phyloP scores from a whole-genome alignment of 2,797 vertebrate genomes.

The Eutrigla gurnardus region DNA sequence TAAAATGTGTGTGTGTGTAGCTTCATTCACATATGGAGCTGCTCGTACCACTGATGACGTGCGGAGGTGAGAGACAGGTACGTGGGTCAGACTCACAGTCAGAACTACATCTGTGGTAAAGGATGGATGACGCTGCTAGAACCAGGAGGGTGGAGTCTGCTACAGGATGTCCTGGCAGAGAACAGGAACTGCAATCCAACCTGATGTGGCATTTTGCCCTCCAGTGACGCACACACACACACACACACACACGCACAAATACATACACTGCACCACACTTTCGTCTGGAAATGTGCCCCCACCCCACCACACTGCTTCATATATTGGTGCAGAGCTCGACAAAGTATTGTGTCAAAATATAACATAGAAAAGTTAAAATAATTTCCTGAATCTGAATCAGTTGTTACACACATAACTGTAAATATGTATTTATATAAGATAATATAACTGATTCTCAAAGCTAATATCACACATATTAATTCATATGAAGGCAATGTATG shows the following conservation, averaged over 20 bases:
- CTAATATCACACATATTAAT: background rate
- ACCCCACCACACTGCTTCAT: background rate
- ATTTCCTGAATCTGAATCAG: background rate
- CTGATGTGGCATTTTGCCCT: slow-evolving; percentile 31
- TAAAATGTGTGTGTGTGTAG: slow-evolving; percentile 20
- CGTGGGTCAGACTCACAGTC: slow-evolving; percentile 4
- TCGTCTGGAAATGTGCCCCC: slow-evolving; percentile 10
- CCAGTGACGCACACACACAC: background rate
- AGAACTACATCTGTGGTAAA: background rate
- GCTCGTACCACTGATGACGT: slow-evolving; percentile 34
- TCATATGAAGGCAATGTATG: no score
- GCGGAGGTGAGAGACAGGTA: background rate
- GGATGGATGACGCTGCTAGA: background rate
- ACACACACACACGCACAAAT: slow-evolving; percentile 4
- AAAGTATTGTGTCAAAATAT: background rate
- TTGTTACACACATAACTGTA: background rate
- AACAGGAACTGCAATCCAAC: slow-evolving; percentile 18
- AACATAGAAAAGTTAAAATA: background rate
- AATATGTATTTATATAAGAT: background rate
- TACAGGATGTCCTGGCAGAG: slow-evolving; percentile 23
- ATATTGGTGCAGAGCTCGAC: slow-evolving; percentile 12
- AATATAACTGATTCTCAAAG: background rate
- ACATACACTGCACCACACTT: slow-evolving; percentile 17
- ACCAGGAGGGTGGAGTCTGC: slow-evolving; percentile 25
- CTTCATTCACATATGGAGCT: slow-evolving; percentile 31